Evolutionary conservation across 2,797 vertebrate genomes (phyloP).

Genomic region (Phrynocephalus guinanensis): DNA sequence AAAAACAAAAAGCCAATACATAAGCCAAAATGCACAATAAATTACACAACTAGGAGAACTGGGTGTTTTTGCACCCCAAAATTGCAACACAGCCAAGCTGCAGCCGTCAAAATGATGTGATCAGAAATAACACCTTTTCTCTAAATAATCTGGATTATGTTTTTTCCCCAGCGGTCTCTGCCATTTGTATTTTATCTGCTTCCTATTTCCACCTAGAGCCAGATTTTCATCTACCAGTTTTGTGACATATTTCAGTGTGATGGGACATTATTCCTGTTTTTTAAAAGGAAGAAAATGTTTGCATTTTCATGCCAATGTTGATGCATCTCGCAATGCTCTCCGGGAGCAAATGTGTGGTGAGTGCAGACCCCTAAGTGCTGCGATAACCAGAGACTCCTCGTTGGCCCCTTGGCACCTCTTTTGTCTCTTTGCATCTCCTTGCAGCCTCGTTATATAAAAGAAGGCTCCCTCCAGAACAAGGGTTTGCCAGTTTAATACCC

Average conservation of each 20-base stretch:
- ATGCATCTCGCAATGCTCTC: constrained; percentile 17
- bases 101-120: background rate
- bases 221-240: constrained; percentile 25
- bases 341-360: constrained; percentile 29
- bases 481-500: constrained; percentile 16
- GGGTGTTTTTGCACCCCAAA: background rate
- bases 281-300: background rate
- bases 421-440: constrained; percentile 16
- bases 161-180: constrained; percentile 11
- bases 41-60: background rate
- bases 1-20: too few relatives aligned
- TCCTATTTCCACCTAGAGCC: constrained; percentile 20
- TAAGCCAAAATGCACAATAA: too few relatives aligned
- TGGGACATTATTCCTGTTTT: background rate
- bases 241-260: constrained; percentile 33
- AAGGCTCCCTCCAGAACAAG: constrained; percentile 22
- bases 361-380: background rate
- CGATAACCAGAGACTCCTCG: constrained; percentile 16
- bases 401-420: constrained; percentile 27
- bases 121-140: constrained; percentile 45
- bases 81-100: background rate
- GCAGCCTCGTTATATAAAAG: constrained; percentile 1
- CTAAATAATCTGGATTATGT: background rate
- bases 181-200: constrained; percentile 37
- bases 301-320: constrained; percentile 10